phyloP scores from a whole-genome alignment of 2,888 invertebrate genomes.

The Philereme vetulata region DNA sequence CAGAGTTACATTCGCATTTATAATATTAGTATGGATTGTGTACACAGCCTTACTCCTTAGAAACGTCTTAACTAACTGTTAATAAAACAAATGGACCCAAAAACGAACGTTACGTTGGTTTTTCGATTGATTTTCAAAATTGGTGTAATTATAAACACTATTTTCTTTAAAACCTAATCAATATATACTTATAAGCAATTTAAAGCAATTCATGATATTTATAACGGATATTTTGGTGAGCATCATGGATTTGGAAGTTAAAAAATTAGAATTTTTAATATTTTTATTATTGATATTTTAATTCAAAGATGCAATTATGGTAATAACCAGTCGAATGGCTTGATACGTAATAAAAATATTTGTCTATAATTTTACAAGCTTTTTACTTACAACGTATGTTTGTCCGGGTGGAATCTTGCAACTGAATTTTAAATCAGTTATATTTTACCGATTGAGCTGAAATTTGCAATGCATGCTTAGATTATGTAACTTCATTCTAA shows the following conservation, averaged over 20 bases:
- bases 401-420: too few species aligned
- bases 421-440: too few species aligned
- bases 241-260: constrained; percentile 23
- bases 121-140: constrained; percentile 28
- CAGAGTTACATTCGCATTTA: too few species aligned
- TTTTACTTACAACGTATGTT: too few species aligned
- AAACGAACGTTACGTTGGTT: constrained; percentile 27
- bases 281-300: constrained; percentile 14
- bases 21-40: background rate
- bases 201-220: constrained; percentile 9
- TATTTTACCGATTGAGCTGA: too few species aligned
- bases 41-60: constrained; percentile 29
- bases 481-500: too few species aligned
- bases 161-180: constrained; percentile 20
- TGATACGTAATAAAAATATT: constrained; percentile 17
- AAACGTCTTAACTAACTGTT: constrained; percentile 37
- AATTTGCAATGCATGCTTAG: too few species aligned
- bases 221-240: constrained; percentile 9
- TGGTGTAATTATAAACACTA: constrained; percentile 32
- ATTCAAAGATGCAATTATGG: constrained; percentile 17
- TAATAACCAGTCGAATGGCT: constrained; percentile 11
- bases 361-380: constrained; percentile 12
- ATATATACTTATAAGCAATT: constrained; percentile 17
- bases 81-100: constrained; percentile 20
- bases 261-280: constrained; percentile 11